Conservation (phyloP, 92 coral and sea anemone genomes). For the Metridium senile region DNA sequence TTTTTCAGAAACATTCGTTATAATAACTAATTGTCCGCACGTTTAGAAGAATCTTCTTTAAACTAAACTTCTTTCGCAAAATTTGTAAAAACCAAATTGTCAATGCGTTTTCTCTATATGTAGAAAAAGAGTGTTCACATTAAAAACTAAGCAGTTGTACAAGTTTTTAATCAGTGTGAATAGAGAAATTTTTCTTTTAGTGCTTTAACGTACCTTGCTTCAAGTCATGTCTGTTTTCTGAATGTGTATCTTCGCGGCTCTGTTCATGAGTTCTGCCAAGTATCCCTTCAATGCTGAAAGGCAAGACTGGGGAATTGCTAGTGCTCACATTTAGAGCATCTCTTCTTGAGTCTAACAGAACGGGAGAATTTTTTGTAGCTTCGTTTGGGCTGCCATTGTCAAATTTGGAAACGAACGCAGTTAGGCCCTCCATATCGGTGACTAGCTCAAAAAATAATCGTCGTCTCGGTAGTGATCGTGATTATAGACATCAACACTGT, state of each 20-base stretch:
- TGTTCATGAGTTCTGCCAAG: slow-evolving; percentile 54
- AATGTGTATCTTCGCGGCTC: not conserved
- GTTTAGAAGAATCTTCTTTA: no score
- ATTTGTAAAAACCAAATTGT: no score
- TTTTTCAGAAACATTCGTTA: no score
- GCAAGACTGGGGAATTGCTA: slow-evolving; percentile 28
- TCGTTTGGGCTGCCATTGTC: slow-evolving; percentile 40
- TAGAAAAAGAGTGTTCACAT: no score
- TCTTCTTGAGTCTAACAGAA: slow-evolving; percentile 3
- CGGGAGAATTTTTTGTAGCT: not conserved
- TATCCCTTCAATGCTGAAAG: slow-evolving; percentile 84
- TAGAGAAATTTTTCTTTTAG: no score
- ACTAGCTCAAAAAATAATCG: not conserved
- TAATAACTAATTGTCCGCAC: no score
- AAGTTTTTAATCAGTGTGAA: no score
- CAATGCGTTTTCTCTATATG: no score
- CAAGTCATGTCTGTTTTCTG: not conserved
- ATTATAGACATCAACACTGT: slow-evolving; percentile 30
- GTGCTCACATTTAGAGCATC: not conserved
- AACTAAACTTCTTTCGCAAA: no score
- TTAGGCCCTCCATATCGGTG: slow-evolving; percentile 76
- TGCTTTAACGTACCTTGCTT: slow-evolving; percentile 5
- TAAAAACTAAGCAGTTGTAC: no score
- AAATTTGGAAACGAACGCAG: slow-evolving; percentile 90
- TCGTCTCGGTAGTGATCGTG: slow-evolving; percentile 8